These are phyloP conservation scores for Drosophila bunnanda DNA, from an alignment of 2,888 invertebrate genomes.

Conservation along the genomic window DNA sequence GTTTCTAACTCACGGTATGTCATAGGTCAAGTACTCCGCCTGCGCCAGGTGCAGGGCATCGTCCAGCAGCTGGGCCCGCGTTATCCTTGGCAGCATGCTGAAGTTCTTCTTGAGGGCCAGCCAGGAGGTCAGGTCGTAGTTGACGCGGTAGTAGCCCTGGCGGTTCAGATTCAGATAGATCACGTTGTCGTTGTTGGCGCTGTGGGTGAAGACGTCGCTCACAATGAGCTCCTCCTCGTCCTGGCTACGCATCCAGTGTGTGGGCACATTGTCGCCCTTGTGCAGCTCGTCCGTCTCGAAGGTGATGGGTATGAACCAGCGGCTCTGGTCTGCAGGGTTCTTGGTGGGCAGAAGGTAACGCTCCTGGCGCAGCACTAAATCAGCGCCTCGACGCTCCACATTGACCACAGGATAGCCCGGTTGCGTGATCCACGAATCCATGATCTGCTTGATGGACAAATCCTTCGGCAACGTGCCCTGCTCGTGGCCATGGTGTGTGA, in stretches of 20 bases:
- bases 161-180: slow-evolving; percentile 85
- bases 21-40: slow-evolving; percentile 86
- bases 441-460: slow-evolving; percentile 86
- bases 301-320: slow-evolving; percentile 84
- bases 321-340: slow-evolving; percentile 77
- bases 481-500: slow-evolving; percentile 86
- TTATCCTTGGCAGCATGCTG: slow-evolving; percentile 86
- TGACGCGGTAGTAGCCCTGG: slow-evolving; percentile 88
- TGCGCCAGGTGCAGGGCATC: slow-evolving; percentile 88
- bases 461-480: slow-evolving; percentile 82
- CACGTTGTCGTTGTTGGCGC: slow-evolving; percentile 73
- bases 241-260: slow-evolving; percentile 82
- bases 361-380: slow-evolving; percentile 81
- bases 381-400: slow-evolving; percentile 84
- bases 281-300: slow-evolving; percentile 81
- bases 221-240: slow-evolving; percentile 78
- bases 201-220: slow-evolving; percentile 75
- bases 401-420: slow-evolving; percentile 89
- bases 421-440: slow-evolving; percentile 89
- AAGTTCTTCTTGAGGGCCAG: slow-evolving; percentile 86
- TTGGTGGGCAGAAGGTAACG: slow-evolving; percentile 82
- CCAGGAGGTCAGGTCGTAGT: slow-evolving; percentile 88
- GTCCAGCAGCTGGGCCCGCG: slow-evolving; percentile 89
- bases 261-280: slow-evolving; percentile 80
- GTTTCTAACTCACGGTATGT: slow-evolving; percentile 83